Evolutionary conservation across 2,888 invertebrate genomes (phyloP), one percentile per base, ranked within the genome.

Genomic region (Teinopalpus imperialis): DNA sequence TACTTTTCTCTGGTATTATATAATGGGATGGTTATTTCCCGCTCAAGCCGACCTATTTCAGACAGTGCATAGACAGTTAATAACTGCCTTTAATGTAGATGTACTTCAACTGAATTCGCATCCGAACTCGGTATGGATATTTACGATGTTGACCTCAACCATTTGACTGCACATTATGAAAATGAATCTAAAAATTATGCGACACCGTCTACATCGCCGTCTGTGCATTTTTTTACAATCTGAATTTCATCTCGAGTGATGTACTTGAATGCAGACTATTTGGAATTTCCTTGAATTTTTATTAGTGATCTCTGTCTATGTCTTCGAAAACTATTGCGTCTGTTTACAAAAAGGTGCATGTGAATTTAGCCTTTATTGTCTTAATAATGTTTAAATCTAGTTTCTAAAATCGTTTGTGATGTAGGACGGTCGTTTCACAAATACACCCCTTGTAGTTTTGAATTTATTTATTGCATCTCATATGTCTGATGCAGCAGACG

Each of bases 251-350:
- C 66, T 66, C 54, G 59, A 67, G 63, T 69, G 70, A 80, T 81
- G 81, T 83, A 82, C 82, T 83, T 77, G 73, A 77, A 66, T 86
- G 85, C 86, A 85, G 77, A 85, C 79, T 75, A 66, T 75, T 72
- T 78, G 69, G 65, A 77, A 82, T 85, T 86, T 86, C 86, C 85
- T 88, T 88, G 87, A 88, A 88, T 88, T 87, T 88, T 81, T 76
- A 88, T 82, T 68, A 78, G 77, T 44, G 49, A 65, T 57, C 66
- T 78, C 58, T 57, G 64, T 79, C 74, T 78, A 64, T 57, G 73
- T 76, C 71, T 55, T 56, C 59, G 51, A 27, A 46, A 45, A 43
- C 36, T 56, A 48, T 41, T 51, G 43, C 49, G 39, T 31, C 18
- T 13, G 26, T 26, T 16, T 5, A 18, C 9, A 20, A n/a, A 7